phyloP scores from a whole-genome alignment of 2,888 invertebrate genomes.

The Steinernema carpocapsae region DNA sequence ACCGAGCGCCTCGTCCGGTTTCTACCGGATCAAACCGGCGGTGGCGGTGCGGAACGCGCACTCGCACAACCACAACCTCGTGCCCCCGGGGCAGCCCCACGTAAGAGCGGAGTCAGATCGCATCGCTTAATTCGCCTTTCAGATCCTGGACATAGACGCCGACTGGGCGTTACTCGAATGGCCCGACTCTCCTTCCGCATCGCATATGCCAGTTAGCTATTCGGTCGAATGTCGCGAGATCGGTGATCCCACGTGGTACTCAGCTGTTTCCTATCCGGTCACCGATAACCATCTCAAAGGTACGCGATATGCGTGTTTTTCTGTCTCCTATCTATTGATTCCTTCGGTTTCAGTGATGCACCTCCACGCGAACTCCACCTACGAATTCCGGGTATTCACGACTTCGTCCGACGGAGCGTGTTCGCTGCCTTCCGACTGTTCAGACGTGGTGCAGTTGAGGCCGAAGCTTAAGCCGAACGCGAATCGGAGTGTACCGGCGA shows the following conservation, averaged over 20 bases:
- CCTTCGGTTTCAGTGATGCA: slow-evolving; percentile 62
- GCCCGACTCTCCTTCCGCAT: slow-evolving; percentile 49
- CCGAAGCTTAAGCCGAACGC: slow-evolving; percentile 20
- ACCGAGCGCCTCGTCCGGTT: slow-evolving; percentile 51
- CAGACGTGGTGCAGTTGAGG: slow-evolving; percentile 63
- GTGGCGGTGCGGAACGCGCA: slow-evolving; percentile 42
- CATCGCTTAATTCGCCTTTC: slow-evolving; percentile 26
- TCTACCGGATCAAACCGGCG: slow-evolving; percentile 52
- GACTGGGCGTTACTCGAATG: slow-evolving; percentile 66
- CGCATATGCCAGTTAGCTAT: slow-evolving; percentile 48
- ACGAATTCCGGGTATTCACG: slow-evolving; percentile 67
- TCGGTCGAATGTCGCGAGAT: slow-evolving; percentile 66
- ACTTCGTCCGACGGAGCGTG: slow-evolving; percentile 51
- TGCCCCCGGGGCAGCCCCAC: slow-evolving; percentile 54
- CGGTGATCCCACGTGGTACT: slow-evolving; percentile 62
- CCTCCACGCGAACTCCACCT: slow-evolving; percentile 63
- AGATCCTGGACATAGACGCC: slow-evolving; percentile 62
- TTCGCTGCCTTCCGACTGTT: slow-evolving; percentile 59
- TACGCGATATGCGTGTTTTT: background rate
- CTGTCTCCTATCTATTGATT: too few relatives aligned
- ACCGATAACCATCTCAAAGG: slow-evolving; percentile 57
- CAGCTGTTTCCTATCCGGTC: slow-evolving; percentile 60
- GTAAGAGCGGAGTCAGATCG: slow-evolving; percentile 26
- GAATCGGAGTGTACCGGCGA: slow-evolving; percentile 52
- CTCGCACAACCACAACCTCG: slow-evolving; percentile 36